These are phyloP conservation scores for Lysandra coridon DNA, from an alignment of 2,888 invertebrate species.

Conservation along the genomic window DNA sequence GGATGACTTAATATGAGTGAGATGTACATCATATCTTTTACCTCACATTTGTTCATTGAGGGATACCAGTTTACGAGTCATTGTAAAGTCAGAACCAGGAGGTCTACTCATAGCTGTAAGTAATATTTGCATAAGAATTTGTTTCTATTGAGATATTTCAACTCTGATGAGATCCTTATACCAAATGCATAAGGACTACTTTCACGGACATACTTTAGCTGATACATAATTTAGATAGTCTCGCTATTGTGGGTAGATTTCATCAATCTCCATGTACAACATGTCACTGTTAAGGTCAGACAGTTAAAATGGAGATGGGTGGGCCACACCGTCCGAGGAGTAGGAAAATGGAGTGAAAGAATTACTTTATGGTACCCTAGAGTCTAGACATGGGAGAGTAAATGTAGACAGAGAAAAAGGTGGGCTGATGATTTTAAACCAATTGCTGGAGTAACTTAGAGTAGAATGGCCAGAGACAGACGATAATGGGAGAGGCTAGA, in stretches of 20 bases:
- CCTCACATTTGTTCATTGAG: background rate
- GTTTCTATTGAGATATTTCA: background rate
- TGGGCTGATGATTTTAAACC: no score
- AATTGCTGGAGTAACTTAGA: no score
- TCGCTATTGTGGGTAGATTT: background rate
- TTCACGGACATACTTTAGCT: background rate
- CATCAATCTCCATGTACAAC: background rate
- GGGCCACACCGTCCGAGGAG: no score
- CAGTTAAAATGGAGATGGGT: no score
- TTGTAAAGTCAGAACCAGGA: background rate
- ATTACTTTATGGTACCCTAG: no score
- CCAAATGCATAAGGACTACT: background rate
- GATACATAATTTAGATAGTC: background rate
- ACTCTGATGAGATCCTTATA: background rate
- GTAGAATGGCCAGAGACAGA: no score
- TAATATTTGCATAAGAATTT: slow-evolving; percentile 9
- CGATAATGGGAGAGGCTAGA: no score
- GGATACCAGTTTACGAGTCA: background rate
- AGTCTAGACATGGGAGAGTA: no score
- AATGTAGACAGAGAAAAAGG: no score
- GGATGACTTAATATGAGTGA: background rate
- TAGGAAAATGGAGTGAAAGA: no score
- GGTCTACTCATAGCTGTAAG: background rate
- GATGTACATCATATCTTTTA: background rate
- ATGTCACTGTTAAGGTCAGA: no score